phyloP scores from a whole-genome alignment of 2,888 invertebrate genomes.

The Sepioteuthis lessoniana region DNA sequence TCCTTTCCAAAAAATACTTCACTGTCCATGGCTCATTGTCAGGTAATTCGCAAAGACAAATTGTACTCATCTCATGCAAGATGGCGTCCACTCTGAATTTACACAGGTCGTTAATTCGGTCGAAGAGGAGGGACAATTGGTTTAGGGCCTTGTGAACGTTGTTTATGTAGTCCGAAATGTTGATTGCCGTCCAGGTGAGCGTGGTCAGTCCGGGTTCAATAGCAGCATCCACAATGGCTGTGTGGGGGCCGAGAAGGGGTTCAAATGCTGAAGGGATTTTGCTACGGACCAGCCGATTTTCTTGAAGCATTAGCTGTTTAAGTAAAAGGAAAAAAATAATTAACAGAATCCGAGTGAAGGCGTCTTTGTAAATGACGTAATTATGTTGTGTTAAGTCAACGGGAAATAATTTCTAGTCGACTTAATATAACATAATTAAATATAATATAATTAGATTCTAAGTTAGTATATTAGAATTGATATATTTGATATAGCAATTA shows the following conservation, averaged over 20 bases:
- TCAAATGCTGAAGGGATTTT: conserved; percentile 85
- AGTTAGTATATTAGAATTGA: too few relatives aligned
- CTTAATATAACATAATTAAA: too few relatives aligned
- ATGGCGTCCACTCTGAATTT: conserved; percentile 87
- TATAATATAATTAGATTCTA: too few relatives aligned
- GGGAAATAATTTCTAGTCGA: too few relatives aligned
- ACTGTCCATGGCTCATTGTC: conserved; percentile 89
- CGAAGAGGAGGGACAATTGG: conserved; percentile 84
- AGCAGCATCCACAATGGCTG: conserved; percentile 84
- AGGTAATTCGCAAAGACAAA: conserved; percentile 87
- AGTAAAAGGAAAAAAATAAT: conserved; percentile 39
- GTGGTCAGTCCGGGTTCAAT: conserved; percentile 84
- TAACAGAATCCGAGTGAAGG: too few relatives aligned
- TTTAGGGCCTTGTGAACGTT: conserved; percentile 84
- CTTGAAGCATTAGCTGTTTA: conserved; percentile 75
- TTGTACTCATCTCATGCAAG: conserved; percentile 88
- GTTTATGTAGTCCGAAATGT: conserved; percentile 80
- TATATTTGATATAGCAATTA: too few relatives aligned
- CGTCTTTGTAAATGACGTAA: too few relatives aligned
- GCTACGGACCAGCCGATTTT: conserved; percentile 72
- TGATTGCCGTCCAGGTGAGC: conserved; percentile 90
- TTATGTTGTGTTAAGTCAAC: too few relatives aligned
- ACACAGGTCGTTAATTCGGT: conserved; percentile 74
- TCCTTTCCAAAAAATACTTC: conserved; percentile 88
- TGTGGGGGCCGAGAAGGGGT: conserved; percentile 90